Percentiles rank a stretch among this genome's conserved stretches.
These are phyloP conservation scores for Spisula subtruncata DNA, from an alignment of 2,888 invertebrate genomes.

Conservation along the genomic window DNA sequence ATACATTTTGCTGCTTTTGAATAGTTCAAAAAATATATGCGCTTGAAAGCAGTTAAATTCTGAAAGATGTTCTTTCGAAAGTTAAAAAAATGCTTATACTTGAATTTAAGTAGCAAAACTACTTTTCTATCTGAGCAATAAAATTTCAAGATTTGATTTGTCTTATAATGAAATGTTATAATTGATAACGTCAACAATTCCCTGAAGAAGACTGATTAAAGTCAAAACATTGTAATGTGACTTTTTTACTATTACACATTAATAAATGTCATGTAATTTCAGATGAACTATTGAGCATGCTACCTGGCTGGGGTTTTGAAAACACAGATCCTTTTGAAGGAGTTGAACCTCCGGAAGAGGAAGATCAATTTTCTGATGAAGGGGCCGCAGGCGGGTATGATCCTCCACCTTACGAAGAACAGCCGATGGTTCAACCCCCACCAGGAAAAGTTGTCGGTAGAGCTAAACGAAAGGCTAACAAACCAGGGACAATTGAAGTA, in stretches of 20 bases:
- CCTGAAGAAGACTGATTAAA: no score
- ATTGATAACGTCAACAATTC: no score
- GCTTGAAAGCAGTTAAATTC: no score
- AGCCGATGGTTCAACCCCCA: conserved; percentile 43
- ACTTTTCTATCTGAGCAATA: no score
- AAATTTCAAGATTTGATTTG: no score
- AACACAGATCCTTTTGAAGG: conserved; percentile 61
- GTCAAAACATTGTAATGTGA: not conserved
- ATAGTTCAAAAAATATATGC: no score
- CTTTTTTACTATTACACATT: no score
- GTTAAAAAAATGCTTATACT: no score
- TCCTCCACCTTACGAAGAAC: conserved; percentile 63
- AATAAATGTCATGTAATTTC: conserved; percentile 48
- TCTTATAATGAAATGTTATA: no score
- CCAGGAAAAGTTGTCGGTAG: conserved; percentile 60
- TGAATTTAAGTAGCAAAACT: no score
- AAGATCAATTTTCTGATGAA: conserved; percentile 15
- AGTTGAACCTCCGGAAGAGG: conserved; percentile 47
- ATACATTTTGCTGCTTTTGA: not conserved
- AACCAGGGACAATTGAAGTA: conserved; percentile 60
- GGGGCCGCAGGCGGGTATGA: conserved; percentile 62
- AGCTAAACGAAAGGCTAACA: conserved; percentile 57
- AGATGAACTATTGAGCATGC: conserved; percentile 61
- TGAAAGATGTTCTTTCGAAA: no score
- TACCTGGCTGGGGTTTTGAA: conserved; percentile 72